A percentile compares a stretch with the other conserved stretches of the same genome.
Conservation (phyloP, 2,888 invertebrate genomes). For the Scrobipalpa costella region DNA sequence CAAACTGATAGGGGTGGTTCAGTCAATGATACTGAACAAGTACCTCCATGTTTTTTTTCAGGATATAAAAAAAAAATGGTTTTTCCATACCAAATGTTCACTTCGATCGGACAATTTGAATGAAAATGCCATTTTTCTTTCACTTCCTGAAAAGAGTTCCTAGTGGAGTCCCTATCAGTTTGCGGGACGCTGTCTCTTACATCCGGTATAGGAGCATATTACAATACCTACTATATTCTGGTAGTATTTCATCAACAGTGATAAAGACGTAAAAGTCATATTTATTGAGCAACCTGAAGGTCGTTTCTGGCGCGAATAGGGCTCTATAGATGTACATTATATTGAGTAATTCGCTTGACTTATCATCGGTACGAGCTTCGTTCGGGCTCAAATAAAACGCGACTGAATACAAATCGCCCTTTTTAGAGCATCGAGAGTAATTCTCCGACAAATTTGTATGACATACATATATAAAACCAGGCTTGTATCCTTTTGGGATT, state of each 20-base stretch:
- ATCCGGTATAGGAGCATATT: too few relatives aligned
- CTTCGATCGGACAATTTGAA: too few relatives aligned
- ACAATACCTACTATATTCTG: too few relatives aligned
- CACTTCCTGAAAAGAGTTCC: too few relatives aligned
- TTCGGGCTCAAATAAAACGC: slow-evolving; percentile 50
- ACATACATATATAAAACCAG: background rate
- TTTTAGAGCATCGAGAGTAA: slow-evolving; percentile 41
- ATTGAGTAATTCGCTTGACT: slow-evolving; percentile 49
- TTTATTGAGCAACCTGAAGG: slow-evolving; percentile 14
- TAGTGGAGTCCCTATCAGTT: too few relatives aligned
- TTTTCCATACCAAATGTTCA: too few relatives aligned
- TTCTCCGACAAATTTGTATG: slow-evolving; percentile 34
- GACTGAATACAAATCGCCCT: slow-evolving; percentile 58
- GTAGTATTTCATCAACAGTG: background rate
- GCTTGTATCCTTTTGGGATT: background rate
- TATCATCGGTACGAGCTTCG: slow-evolving; percentile 48
- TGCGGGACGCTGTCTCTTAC: too few relatives aligned
- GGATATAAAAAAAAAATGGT: too few relatives aligned
- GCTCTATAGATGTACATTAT: slow-evolving; percentile 21
- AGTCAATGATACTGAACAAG: too few relatives aligned
- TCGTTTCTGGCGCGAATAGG: slow-evolving; percentile 14
- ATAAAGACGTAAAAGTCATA: slow-evolving; percentile 15
- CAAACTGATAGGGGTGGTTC: too few relatives aligned
- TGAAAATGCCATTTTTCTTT: too few relatives aligned
- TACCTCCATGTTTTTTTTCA: too few relatives aligned